Evolutionary conservation across 2,888 invertebrate species (phyloP).

Genomic region (Emesis russula): DNA sequence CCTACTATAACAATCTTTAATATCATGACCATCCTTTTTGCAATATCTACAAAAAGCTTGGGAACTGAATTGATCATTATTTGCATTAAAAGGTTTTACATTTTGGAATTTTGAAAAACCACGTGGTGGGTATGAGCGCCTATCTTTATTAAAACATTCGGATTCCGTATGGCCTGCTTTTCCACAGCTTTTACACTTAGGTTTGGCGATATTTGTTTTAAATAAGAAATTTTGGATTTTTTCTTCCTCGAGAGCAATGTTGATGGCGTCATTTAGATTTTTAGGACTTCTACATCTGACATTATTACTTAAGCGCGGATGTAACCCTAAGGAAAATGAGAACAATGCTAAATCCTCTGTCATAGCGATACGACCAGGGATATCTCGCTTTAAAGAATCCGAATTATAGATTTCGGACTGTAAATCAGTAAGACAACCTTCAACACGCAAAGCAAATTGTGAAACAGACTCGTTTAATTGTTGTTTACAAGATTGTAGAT

Average conservation of each 20-base stretch:
- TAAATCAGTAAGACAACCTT: conserved; percentile 34
- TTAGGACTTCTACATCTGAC: not conserved
- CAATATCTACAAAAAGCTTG: conserved; percentile 8
- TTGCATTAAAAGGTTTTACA: not conserved
- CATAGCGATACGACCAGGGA: conserved; percentile 11
- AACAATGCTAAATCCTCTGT: not conserved
- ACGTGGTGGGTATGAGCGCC: not conserved
- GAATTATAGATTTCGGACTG: conserved; percentile 9
- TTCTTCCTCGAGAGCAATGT: not conserved
- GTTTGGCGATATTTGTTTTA: not conserved
- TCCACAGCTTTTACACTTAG: not conserved
- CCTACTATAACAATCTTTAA: not conserved
- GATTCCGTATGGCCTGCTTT: conserved; percentile 1
- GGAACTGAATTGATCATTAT: not conserved
- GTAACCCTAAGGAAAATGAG: not conserved
- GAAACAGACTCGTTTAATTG: conserved; percentile 21
- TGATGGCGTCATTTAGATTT: not conserved
- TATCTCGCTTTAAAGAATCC: conserved; percentile 2
- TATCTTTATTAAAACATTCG: not conserved
- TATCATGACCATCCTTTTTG: not conserved
- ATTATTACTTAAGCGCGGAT: not conserved
- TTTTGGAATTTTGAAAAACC: not conserved
- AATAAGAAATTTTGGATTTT: conserved; percentile 37
- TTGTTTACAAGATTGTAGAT: conserved; percentile 57
- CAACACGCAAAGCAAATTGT: conserved; percentile 32